Conservation (phyloP, 2,113 vertebrate species). For the Herpailurus yagouaroundi region DNA sequence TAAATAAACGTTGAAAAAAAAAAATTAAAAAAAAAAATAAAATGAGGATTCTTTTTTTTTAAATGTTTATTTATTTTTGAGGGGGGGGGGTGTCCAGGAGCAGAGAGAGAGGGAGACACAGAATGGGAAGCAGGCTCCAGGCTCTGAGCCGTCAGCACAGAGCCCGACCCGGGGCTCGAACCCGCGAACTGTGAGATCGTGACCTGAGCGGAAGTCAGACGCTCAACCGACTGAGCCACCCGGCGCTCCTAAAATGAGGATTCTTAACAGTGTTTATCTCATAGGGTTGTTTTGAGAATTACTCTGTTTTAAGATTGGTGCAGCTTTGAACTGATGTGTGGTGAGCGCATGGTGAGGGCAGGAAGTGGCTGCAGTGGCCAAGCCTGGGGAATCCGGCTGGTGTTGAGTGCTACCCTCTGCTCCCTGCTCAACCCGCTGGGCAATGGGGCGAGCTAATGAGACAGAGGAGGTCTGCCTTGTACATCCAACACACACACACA, state of each 20-base stretch:
- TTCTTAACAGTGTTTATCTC: neutral
- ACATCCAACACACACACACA: neutral
- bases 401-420: neutral
- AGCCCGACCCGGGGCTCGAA: too few species aligned
- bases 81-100: too few species aligned
- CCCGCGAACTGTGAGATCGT: too few species aligned
- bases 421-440: neutral
- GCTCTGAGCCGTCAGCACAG: too few species aligned
- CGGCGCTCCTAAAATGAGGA: neutral
- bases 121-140: too few species aligned
- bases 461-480: neutral
- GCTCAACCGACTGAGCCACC: too few species aligned
- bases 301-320: rapidly evolving
- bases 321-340: too few species aligned
- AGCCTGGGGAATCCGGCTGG: rapidly evolving
- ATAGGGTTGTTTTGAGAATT: neutral
- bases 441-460: neutral
- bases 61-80: too few species aligned
- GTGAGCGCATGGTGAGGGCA: rapidly evolving
- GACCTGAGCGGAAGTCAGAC: too few species aligned
- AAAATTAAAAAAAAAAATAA: too few species aligned
- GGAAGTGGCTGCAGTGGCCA: rapidly evolving
- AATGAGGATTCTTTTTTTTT: neutral
- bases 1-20: too few species aligned
- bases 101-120: too few species aligned